A percentile compares a stretch with the other conserved stretches of the same genome.
Evolutionary conservation across 2,888 invertebrate species (phyloP).

Genomic region (Hesperia comma): DNA sequence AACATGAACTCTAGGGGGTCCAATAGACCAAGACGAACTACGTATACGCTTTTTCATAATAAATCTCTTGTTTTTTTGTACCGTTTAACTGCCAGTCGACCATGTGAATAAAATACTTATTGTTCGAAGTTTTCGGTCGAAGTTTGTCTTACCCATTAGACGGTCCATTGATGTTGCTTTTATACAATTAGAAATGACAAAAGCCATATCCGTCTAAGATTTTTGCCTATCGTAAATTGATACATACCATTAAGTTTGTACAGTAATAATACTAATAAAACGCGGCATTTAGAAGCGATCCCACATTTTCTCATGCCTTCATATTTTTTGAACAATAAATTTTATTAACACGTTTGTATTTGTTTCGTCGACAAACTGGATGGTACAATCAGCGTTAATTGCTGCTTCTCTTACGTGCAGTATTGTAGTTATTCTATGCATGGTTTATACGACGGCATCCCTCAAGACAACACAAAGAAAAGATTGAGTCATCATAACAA

Average conservation of each 20-base stretch:
- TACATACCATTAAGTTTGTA: slow-evolving; percentile 56
- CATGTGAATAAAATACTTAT: slow-evolving; percentile 28
- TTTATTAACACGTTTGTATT: slow-evolving; percentile 79
- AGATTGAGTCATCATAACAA: slow-evolving; percentile 83
- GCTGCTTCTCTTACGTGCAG: slow-evolving; percentile 74
- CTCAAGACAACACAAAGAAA: slow-evolving; percentile 72
- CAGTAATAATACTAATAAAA: slow-evolving; percentile 57
- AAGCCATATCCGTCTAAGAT: slow-evolving; percentile 60
- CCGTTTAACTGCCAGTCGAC: slow-evolving; percentile 24
- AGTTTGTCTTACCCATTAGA: slow-evolving; percentile 36
- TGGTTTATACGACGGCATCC: slow-evolving; percentile 58
- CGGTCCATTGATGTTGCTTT: slow-evolving; percentile 45
- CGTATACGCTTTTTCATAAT: slow-evolving; percentile 68
- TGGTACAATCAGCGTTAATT: slow-evolving; percentile 76
- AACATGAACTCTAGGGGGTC: slow-evolving; percentile 79
- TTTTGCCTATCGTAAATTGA: slow-evolving; percentile 56
- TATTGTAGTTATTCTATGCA: slow-evolving; percentile 57
- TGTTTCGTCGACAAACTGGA: slow-evolving; percentile 62
- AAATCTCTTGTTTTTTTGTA: slow-evolving; percentile 64
- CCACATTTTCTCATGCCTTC: slow-evolving; percentile 70
- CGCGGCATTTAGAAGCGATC: slow-evolving; percentile 61
- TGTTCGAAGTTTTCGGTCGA: slow-evolving; percentile 21
- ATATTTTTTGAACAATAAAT: slow-evolving; percentile 70
- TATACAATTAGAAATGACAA: slow-evolving; percentile 48
- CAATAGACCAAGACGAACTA: slow-evolving; percentile 59